Conservation (phyloP, 2,797 vertebrate species). For the Alcedo quadribrachys region DNA sequence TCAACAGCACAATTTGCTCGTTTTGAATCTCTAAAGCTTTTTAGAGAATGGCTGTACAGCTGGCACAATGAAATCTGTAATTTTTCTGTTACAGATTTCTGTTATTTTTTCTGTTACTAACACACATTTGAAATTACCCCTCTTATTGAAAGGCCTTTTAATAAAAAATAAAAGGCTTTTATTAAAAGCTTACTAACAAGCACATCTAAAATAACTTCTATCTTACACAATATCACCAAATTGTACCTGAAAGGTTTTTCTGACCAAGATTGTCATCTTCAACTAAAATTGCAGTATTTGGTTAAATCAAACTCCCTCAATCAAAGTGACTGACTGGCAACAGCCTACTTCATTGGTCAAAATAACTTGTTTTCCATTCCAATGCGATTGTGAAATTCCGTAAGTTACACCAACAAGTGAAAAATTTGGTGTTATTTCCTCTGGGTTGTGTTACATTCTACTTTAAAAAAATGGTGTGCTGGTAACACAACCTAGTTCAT, state of each 20-base stretch:
- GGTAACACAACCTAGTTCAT: neutral
- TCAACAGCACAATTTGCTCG: neutral
- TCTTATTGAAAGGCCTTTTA: neutral
- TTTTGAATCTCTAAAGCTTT: neutral
- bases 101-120: neutral
- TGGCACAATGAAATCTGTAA: neutral
- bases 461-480: neutral
- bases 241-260: neutral
- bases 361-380: neutral
- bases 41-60: neutral
- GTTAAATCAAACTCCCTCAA: neutral
- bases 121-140: neutral
- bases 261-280: neutral
- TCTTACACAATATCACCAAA: neutral
- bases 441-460: neutral
- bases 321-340: neutral
- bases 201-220: neutral
- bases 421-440: neutral
- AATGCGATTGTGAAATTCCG: neutral
- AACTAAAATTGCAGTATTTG: neutral
- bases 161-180: too few species aligned
- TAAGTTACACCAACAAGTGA: accelerated
- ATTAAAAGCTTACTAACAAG: neutral
- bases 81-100: too few species aligned
- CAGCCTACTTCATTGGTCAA: neutral